Base-by-base conservation (phyloP, 1,140 invertebrate species). In the Trichonephila clavata region DNA sequence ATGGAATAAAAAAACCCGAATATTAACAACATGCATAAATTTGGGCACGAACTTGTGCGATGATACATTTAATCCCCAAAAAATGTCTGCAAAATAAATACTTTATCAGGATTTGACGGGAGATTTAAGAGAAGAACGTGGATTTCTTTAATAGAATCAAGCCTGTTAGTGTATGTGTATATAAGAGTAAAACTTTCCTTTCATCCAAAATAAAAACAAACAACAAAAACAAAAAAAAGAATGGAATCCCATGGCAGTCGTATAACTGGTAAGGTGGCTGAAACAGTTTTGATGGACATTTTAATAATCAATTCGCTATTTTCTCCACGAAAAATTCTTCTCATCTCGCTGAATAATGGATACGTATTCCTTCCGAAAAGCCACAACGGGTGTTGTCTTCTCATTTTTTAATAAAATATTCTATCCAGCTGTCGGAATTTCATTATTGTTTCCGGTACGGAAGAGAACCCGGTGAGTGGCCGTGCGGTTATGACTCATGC, bases 231-330 rank as follows among this genome's bases (percentile, higher is more conserved):
- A 16, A 71, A 77, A 65, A 14, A 77, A 77, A 77, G 14, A 27
- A 77, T 39, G 27, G 21, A 59, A 60, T 84, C 83, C 83, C 83
- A 59, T n/a, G 43, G 10, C 50, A 50, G 83, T 84, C 83, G 57
- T 84, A 60, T 57, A 84, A 59, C 20, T n/a, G 21, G 18, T 5
- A 3, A 77, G 83, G 50, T 84, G n/a, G 50, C 83, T 59, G 50
- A 84, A 59, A 21, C 83, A 84, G 50, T 59, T 84, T 84, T 84
- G 83, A 84, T 84, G 83, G 83, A 84, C 83, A 84, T 84, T 84
- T 84, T 84, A 84, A 84, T 84, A 84, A 84, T 84, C 83, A 84
- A 84, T 84, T 84, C 57, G 21, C 83, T 84, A 84, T 84, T 84
- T 84, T 77, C 71, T 39, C 71, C 83, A n/a, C 83, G 21, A 84